Conservation (phyloP, 2,113 vertebrate species). For the Anoplopoma fimbria region DNA sequence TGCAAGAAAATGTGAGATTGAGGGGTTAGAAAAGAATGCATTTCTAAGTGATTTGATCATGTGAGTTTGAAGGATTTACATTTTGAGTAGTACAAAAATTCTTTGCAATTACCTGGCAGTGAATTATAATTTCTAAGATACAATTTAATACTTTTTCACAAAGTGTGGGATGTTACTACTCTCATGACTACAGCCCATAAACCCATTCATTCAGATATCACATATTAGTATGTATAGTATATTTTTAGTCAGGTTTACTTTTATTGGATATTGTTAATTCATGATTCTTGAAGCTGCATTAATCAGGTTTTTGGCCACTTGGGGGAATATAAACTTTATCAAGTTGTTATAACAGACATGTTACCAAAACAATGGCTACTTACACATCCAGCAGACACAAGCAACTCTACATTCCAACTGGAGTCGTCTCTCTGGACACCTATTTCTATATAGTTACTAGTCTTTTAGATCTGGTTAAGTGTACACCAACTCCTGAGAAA, state of each 20-base stretch:
- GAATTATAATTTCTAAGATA: slow-evolving; percentile 32
- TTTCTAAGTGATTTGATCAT: slow-evolving; percentile 45
- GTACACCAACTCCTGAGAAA: not conserved
- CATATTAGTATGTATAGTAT: no score
- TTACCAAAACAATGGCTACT: not conserved
- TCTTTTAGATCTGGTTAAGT: slow-evolving; percentile 1
- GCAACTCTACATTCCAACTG: not conserved
- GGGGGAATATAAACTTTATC: not conserved
- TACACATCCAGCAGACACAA: slow-evolving; percentile 4
- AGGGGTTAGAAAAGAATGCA: slow-evolving; percentile 40
- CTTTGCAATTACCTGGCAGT: slow-evolving; percentile 56
- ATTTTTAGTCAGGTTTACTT: not conserved
- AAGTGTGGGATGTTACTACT: slow-evolving; percentile 27
- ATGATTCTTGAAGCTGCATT: slow-evolving; percentile 41
- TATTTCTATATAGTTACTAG: not conserved
- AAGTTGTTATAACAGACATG: not conserved
- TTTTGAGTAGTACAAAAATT: slow-evolving; percentile 48
- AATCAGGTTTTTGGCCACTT: slow-evolving; percentile 2
- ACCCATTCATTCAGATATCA: not conserved
- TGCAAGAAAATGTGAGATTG: slow-evolving; percentile 36
- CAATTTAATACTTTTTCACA: slow-evolving; percentile 27
- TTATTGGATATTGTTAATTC: not conserved
- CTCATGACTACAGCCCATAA: slow-evolving; percentile 11
- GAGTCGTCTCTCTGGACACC: not conserved
- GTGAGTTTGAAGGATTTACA: slow-evolving; percentile 32